Evolutionary conservation across 2,888 invertebrate genomes (phyloP), one percentile per base, ranked within the genome.

Genomic region (Rotaria sp.): DNA sequence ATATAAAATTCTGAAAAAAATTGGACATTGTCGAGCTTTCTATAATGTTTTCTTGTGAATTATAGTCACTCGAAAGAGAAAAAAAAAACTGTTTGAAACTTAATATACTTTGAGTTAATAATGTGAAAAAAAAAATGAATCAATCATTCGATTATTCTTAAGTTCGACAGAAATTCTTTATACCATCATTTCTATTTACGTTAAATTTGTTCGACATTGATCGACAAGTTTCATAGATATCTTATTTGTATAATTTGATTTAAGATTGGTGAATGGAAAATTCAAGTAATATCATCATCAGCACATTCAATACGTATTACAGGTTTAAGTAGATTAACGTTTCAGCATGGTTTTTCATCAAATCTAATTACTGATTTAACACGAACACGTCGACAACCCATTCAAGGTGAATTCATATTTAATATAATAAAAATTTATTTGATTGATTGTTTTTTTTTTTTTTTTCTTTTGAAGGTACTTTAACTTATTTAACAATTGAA

Each of bases 291-390:
- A 35, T 93, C 94, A 88, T 92, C 92, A 41, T 93, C 93, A n/a
- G 92, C 93, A 67, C 93, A 94, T 90, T 93, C 94, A 0, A 93
- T 94, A 74, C 92, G 93, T 87, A 93, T 94, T 50, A 94, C 93
- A 13, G 94, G 94, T 0, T 91, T 93, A 38, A 94, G 94, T 86
- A 92, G 93, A 87, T 90, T 94, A 84, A 93, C 93, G 85, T 94
- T 94, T 90, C 90, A 91, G 30, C 93, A 94, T 88, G 94, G 94
- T 1, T 94, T 94, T 90, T 93, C 94, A 0, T 92, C 93, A 10
- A 90, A 92, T 57, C 92, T 92, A 0, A 92, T 93, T 30, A 87
- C 86, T 0, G 89, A 91, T 45, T 90, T 93, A 88, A 89, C 90
- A 0, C 92, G 93, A 88, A 93, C 94, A 4, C 92, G 92, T 87